phyloP scores from a whole-genome alignment of 2,797 vertebrate genomes.

The Todus mexicanus region DNA sequence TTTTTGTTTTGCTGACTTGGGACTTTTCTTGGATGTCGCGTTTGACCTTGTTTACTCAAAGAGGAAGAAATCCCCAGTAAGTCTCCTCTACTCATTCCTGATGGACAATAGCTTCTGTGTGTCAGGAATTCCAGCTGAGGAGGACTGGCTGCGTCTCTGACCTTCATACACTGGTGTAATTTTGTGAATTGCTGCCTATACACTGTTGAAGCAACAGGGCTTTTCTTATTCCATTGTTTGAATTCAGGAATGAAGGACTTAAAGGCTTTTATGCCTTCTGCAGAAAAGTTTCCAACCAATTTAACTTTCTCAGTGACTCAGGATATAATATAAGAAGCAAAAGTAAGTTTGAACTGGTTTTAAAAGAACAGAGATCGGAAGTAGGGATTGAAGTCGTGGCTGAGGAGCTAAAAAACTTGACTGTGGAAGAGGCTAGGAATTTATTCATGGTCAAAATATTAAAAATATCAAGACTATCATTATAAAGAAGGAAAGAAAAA shows the following conservation, averaged over 20 bases:
- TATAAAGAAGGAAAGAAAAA: background rate
- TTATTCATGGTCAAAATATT: background rate
- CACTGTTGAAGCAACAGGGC: constrained; percentile 8
- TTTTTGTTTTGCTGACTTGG: constrained; percentile 25
- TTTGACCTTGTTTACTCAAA: constrained; percentile 43
- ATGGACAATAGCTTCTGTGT: constrained; percentile 47
- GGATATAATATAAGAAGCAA: background rate
- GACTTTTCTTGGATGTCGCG: background rate
- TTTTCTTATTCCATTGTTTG: constrained; percentile 36
- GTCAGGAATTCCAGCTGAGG: constrained; percentile 54
- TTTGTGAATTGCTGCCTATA: background rate
- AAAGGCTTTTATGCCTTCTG: constrained; percentile 13
- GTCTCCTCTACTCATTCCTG: background rate
- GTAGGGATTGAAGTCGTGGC: rapidly evolving
- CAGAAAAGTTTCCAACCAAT: background rate
- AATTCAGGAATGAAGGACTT: background rate
- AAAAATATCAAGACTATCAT: background rate
- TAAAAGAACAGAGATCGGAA: background rate
- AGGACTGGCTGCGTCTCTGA: constrained; percentile 18
- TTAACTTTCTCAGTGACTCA: background rate
- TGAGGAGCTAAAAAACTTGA: background rate
- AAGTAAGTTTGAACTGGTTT: background rate
- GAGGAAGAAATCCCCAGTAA: constrained; percentile 20
- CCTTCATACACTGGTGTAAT: constrained; percentile 1
- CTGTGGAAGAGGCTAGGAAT: background rate